phyloP scores from a whole-genome alignment of 2,113 vertebrate species.

The Psilopsiagon aymara region DNA sequence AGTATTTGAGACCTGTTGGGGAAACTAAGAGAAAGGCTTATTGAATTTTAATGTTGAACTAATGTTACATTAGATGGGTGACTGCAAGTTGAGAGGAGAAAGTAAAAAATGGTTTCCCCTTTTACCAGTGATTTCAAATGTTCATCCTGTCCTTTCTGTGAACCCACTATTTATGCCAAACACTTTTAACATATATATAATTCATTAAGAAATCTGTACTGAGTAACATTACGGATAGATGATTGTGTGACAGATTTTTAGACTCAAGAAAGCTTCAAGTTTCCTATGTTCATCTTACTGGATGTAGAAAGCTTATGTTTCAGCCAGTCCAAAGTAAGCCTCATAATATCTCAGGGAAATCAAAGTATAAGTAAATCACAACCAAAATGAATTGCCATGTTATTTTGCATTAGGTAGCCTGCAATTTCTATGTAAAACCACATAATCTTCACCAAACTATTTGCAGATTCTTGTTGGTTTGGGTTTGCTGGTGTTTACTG shows the following conservation, averaged over 20 bases:
- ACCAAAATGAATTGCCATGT: background rate
- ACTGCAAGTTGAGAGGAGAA: conserved; percentile 62
- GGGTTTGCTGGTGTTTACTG: background rate
- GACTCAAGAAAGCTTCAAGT: conserved; percentile 49
- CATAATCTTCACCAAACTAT: background rate
- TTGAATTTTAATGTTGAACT: conserved; percentile 75
- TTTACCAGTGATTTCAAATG: conserved; percentile 74
- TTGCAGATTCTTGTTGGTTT: background rate
- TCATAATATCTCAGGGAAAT: background rate
- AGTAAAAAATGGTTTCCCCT: conserved; percentile 63
- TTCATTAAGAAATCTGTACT: conserved; percentile 77
- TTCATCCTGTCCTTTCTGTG: conserved; percentile 81
- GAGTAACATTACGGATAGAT: conserved; percentile 70
- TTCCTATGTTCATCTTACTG: background rate
- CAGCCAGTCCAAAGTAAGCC: background rate
- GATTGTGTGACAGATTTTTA: conserved; percentile 65
- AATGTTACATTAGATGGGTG: conserved; percentile 65
- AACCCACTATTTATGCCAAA: conserved; percentile 79
- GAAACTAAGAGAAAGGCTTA: conserved; percentile 46
- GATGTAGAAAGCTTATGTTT: background rate
- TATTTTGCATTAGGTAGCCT: background rate
- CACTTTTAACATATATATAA: conserved; percentile 83
- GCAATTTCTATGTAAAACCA: background rate
- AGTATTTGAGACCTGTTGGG: conserved; percentile 47
- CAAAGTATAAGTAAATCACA: background rate